A percentile compares a stretch with the other conserved stretches of the same genome.
phyloP scores from a whole-genome alignment of 1,140 invertebrate genomes.

The Diorhabda sublineata region DNA sequence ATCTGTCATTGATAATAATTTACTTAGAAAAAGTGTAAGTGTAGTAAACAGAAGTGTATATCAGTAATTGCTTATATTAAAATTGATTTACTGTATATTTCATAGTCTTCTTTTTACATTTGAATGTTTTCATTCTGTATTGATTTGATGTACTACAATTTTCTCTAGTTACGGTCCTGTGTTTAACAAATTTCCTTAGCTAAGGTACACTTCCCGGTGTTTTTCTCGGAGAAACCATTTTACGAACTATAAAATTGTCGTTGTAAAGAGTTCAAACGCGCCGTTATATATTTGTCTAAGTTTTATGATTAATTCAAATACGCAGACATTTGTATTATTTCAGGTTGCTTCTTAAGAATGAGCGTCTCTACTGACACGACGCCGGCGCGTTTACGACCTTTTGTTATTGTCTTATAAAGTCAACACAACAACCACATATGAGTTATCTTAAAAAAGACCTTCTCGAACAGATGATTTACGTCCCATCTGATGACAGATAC shows the following conservation, averaged over 20 bases:
- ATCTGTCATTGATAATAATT: too few relatives aligned
- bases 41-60: too few relatives aligned
- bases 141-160: too few relatives aligned
- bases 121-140: too few relatives aligned
- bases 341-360: conserved; percentile 42
- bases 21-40: too few relatives aligned
- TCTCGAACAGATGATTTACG: conserved; percentile 2
- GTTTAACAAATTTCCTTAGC: neutral
- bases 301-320: conserved; percentile 43
- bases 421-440: conserved; percentile 17
- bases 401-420: conserved; percentile 23
- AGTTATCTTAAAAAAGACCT: neutral
- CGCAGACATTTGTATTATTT: conserved; percentile 39
- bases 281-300: conserved; percentile 42
- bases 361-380: conserved; percentile 24
- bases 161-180: neutral
- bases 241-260: conserved; percentile 44
- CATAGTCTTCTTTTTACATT: too few relatives aligned
- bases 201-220: neutral
- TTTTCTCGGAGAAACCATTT: conserved; percentile 20
- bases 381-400: conserved; percentile 30
- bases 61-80: too few relatives aligned
- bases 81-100: too few relatives aligned
- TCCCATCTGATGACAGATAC: neutral
- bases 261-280: conserved; percentile 42